A percentile compares a stretch with the other conserved stretches of the same genome.
These are phyloP conservation scores for Eptatretus atami DNA, from an alignment of 2,797 vertebrate species.

Conservation along the genomic window DNA sequence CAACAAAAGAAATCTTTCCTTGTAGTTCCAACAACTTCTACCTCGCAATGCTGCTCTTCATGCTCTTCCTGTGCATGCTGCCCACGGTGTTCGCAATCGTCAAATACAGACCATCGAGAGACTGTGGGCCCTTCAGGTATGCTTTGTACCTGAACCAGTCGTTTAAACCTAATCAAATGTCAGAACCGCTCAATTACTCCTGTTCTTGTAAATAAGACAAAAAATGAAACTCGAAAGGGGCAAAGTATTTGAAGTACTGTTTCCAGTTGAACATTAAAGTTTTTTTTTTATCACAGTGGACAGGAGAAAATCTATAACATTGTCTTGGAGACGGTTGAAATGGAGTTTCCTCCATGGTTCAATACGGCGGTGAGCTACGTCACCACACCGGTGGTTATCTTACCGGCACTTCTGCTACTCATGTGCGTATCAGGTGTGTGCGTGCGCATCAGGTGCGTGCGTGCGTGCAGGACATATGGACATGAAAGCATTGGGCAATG, in stretches of 20 bases:
- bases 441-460: too few species aligned
- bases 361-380: constrained; percentile 38
- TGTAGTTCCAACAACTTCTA: constrained; percentile 91
- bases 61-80: constrained; percentile 86
- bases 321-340: constrained; percentile 49
- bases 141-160: not conserved
- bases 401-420: constrained; percentile 49
- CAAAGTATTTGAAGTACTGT: not conserved
- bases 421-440: constrained; percentile 30
- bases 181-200: too few species aligned
- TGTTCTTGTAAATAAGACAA: too few species aligned
- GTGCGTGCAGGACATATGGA: too few species aligned
- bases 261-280: not conserved
- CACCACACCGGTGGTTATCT: constrained; percentile 62
- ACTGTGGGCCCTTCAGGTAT: constrained; percentile 81
- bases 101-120: constrained; percentile 45
- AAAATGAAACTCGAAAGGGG: too few species aligned
- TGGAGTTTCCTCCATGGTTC: constrained; percentile 62
- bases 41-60: constrained; percentile 71
- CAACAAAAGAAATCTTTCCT: constrained; percentile 1
- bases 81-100: constrained; percentile 78
- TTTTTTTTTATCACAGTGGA: constrained; percentile 16
- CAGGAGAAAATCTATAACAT: constrained; percentile 96
- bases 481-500: too few species aligned
- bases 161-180: too few species aligned